Base-by-base conservation (phyloP, 1,140 invertebrate species). In the Dendrolimus punctatus region DNA sequence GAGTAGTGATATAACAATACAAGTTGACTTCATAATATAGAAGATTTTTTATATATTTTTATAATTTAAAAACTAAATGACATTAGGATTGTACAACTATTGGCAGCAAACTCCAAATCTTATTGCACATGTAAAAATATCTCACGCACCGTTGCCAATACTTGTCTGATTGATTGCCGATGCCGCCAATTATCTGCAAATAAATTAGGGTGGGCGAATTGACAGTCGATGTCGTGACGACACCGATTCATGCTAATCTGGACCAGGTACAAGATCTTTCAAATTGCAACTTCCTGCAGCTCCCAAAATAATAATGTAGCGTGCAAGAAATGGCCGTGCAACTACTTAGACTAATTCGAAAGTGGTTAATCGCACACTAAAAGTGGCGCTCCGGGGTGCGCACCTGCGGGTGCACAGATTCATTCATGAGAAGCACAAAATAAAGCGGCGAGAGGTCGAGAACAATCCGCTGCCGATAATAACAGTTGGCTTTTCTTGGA, bases 401-500 rank as follows among this genome's bases (percentile, higher is more conserved):
- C 81, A 85, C 82, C 82, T 85, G 82, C 78, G 71, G 73, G 67
- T 7, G 69, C 66, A 55, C 71, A 63, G 71, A 58, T 81, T 83
- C 82, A 85, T 83, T 85, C 80, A 85, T 85, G 76, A 76, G 75
- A 72, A 60, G 58, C 59, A 56, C 60, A 59, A 58, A 68, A 64
- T 66, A 60, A 71, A 71, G 66, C 62, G 60, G 59, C 64, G 62
- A 73, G 68, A 75, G 72, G 64, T 80, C 73, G 80, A 81, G 73
- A 85, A 81, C 73, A 80, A 79, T 83, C 81, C 71, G 66, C 65
- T 65, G 50, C 60, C 64, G 72, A 72, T 85, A 85, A 85, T 85
- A 83, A 80, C 80, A 76, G 78, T 85, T 81, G 76, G 75, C 71
- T 83, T 85, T 85, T 83, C 80, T 85, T 62, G 73, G 81, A 83